A percentile compares a stretch with the other conserved stretches of the same genome.
Evolutionary conservation across 2,113 vertebrate genomes (phyloP).

Genomic region (Elgaria multicarinata): DNA sequence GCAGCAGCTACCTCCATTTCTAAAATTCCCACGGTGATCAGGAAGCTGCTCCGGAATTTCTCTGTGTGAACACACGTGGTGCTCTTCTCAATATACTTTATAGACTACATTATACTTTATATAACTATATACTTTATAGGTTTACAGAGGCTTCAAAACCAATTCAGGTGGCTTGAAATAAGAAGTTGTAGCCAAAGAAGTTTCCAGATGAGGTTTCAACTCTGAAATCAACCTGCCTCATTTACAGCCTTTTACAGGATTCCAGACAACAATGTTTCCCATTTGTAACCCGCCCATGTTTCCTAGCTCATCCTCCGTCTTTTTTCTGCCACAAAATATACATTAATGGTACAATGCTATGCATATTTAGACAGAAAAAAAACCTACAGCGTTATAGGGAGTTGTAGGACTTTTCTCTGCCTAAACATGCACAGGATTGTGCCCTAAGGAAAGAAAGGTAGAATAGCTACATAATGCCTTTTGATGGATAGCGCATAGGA

Average conservation of each 20-base stretch:
- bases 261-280: background rate
- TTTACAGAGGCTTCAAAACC: background rate
- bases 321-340: background rate
- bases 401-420: too few relatives aligned
- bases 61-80: background rate
- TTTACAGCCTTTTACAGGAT: background rate
- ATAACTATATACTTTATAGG: background rate
- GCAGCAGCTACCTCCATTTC: background rate
- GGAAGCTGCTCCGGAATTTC: background rate
- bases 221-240: background rate
- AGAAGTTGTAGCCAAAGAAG: background rate
- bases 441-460: too few relatives aligned
- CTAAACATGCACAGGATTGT: too few relatives aligned
- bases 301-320: background rate
- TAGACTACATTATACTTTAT: too few relatives aligned
- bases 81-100: background rate
- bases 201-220: background rate
- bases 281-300: background rate
- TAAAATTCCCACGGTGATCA: background rate
- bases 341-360: too few relatives aligned
- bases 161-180: background rate
- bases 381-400: too few relatives aligned
- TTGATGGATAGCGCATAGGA: background rate
- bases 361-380: too few relatives aligned
- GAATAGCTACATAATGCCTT: background rate